Evolutionary conservation across 2,113 vertebrate species (phyloP).

Genomic region (Strix aluco): DNA sequence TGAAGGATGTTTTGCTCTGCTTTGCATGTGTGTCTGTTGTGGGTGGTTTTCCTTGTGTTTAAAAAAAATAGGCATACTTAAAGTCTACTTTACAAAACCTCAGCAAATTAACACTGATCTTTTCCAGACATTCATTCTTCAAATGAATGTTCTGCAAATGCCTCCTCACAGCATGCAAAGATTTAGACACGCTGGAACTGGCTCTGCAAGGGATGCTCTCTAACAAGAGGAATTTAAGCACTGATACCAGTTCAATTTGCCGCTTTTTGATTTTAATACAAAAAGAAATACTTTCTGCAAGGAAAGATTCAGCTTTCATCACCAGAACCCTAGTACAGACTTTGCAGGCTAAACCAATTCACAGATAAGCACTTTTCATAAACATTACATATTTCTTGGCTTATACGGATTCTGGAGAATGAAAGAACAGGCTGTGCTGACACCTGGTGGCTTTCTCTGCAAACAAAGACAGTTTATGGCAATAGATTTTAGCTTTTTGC

Average conservation of each 20-base stretch:
- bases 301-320: slow-evolving; percentile 1
- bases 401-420: background rate
- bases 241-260: slow-evolving; percentile 50
- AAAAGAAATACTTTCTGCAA: slow-evolving; percentile 9
- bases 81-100: slow-evolving; percentile 27
- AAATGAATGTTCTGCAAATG: slow-evolving; percentile 42
- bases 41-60: background rate
- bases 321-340: background rate
- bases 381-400: background rate
- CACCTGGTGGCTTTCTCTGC: slow-evolving; percentile 69
- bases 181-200: slow-evolving; percentile 7
- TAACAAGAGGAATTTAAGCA: slow-evolving; percentile 33
- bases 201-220: background rate
- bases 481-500: background rate
- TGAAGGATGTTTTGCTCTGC: slow-evolving; percentile 16
- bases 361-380: background rate
- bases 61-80: background rate
- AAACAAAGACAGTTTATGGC: background rate
- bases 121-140: slow-evolving; percentile 43
- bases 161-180: background rate
- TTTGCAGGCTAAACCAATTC: background rate
- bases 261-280: slow-evolving; percentile 21
- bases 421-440: slow-evolving; percentile 72
- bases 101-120: slow-evolving; percentile 49
- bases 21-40: background rate